phyloP scores from a whole-genome alignment of 2,113 vertebrate genomes.

The Butorides virescens region DNA sequence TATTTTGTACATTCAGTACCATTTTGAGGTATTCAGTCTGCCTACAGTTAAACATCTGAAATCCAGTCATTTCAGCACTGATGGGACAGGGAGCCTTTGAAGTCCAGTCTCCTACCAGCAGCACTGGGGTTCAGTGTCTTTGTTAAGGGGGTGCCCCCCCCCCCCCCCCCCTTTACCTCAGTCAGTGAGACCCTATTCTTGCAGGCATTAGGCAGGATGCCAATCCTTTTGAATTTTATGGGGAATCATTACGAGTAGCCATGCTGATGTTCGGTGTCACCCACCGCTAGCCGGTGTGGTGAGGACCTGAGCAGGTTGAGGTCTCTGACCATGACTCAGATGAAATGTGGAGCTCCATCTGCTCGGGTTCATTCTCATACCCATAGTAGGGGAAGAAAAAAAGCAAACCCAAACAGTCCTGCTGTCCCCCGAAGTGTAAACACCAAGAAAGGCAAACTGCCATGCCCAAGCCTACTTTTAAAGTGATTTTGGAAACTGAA shows the following conservation, averaged over 20 bases:
- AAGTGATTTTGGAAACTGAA: not conserved
- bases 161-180: rapidly evolving
- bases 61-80: not conserved
- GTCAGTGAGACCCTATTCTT: not conserved
- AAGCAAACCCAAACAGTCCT: not conserved
- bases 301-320: not conserved
- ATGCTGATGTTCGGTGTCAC: not conserved
- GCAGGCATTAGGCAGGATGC: not conserved
- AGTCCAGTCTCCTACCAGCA: not conserved
- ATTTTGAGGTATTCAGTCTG: not conserved
- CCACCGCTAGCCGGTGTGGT: not conserved
- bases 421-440: not conserved
- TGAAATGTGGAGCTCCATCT: not conserved
- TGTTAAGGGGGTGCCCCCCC: not conserved
- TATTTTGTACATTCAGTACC: not conserved
- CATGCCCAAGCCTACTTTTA: not conserved
- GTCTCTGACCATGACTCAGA: not conserved
- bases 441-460: not conserved
- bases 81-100: not conserved
- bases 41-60: not conserved
- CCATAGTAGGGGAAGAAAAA: not conserved
- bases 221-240: not conserved
- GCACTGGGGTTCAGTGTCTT: not conserved
- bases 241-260: rapidly evolving
- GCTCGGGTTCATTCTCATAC: not conserved